phyloP scores from a whole-genome alignment of 2,797 vertebrate species.

The Sebastes ruberrimus region DNA sequence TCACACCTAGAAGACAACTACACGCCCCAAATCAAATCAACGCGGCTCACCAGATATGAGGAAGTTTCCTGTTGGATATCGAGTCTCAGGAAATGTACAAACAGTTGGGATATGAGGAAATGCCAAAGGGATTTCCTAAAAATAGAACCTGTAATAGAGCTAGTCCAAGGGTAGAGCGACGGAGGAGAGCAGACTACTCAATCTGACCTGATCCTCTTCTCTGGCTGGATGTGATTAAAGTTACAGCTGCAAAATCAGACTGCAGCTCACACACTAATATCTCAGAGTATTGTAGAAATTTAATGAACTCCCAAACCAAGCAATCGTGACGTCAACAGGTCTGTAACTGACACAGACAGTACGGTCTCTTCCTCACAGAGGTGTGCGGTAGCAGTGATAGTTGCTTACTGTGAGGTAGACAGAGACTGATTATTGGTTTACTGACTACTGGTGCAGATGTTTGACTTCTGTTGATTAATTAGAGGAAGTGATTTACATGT shows the following conservation, averaged over 20 bases:
- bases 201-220: slow-evolving; percentile 29
- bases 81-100: slow-evolving; percentile 46
- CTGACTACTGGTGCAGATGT: neutral
- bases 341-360: neutral
- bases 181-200: slow-evolving; percentile 4
- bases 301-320: neutral
- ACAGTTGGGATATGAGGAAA: slow-evolving; percentile 28
- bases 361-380: neutral
- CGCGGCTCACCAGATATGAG: slow-evolving; percentile 12
- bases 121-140: slow-evolving; percentile 50
- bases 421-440: neutral
- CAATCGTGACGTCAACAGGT: neutral
- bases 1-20: slow-evolving; percentile 18
- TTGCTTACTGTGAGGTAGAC: neutral
- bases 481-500: neutral
- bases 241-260: slow-evolving; percentile 14
- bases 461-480: neutral
- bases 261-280: neutral
- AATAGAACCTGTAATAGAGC: slow-evolving; percentile 48
- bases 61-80: slow-evolving; percentile 26
- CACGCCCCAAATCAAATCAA: slow-evolving; percentile 34
- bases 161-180: neutral
- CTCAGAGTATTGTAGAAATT: neutral
- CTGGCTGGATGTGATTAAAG: slow-evolving; percentile 37
- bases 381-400: neutral